phyloP scores from a whole-genome alignment of 1,140 invertebrate species.

The Eueides isabella region DNA sequence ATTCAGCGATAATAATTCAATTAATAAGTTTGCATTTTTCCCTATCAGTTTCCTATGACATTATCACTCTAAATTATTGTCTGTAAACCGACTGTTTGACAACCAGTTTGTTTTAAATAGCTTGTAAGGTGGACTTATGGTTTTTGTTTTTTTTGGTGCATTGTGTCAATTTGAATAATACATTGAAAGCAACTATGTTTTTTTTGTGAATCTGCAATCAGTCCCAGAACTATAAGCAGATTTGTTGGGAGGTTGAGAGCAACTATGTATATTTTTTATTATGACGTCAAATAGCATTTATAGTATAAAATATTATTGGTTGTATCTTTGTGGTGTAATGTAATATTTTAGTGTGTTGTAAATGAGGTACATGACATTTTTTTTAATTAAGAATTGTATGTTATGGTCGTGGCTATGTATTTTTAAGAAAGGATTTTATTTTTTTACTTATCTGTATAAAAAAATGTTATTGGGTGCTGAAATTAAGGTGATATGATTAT shows the following conservation, averaged over 20 bases:
- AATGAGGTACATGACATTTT: background rate
- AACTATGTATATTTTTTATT: background rate
- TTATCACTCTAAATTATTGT: no score
- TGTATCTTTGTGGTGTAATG: background rate
- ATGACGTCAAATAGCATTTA: background rate
- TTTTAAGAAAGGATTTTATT: background rate
- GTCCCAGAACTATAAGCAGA: no score
- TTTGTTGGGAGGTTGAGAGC: no score
- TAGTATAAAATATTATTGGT: background rate
- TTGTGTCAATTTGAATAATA: background rate
- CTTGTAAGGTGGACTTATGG: background rate
- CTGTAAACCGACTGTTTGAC: no score
- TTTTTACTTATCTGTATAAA: background rate
- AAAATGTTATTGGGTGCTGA: background rate
- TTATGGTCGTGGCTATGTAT: background rate
- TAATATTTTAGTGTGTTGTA: background rate
- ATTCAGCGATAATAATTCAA: no score
- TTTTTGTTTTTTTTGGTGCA: constrained; percentile 1
- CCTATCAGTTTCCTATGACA: no score
- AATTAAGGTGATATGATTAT: background rate
- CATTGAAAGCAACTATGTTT: background rate
- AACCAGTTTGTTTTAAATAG: no score
- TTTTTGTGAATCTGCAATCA: no score
- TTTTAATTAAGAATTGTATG: background rate
- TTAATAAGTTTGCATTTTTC: no score